These are phyloP conservation scores for Calycopis cecrops DNA, from an alignment of 1,140 invertebrate species.

Conservation along the genomic window DNA sequence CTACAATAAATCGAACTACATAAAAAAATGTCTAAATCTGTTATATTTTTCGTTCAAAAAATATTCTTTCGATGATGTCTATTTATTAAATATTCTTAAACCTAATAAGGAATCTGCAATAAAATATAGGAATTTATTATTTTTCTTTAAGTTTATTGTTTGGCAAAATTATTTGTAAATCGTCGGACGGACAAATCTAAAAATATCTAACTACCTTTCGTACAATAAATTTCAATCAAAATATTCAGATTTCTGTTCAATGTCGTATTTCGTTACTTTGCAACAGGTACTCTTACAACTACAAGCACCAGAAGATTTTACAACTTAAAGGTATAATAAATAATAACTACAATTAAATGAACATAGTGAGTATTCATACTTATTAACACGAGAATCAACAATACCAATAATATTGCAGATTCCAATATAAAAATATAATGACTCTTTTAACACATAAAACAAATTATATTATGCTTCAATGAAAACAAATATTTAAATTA, in stretches of 20 bases:
- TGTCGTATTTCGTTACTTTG: not conserved
- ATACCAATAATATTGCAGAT: conserved; percentile 66
- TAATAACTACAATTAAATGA: conserved; percentile 12
- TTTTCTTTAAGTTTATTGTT: not conserved
- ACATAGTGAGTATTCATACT: conserved; percentile 3
- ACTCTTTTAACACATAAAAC: conserved; percentile 59
- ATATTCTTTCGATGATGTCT: conserved; percentile 3
- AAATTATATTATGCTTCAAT: conserved; percentile 62
- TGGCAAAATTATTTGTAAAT: not conserved
- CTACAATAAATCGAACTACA: not conserved
- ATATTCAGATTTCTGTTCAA: not conserved
- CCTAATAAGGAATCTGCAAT: conserved; percentile 7
- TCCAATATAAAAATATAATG: conserved; percentile 60
- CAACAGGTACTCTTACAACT: conserved; percentile 54
- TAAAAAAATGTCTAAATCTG: conserved; percentile 1
- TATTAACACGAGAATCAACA: conserved; percentile 12
- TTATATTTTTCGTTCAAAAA: conserved; percentile 1
- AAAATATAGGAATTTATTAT: not conserved
- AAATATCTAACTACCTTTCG: not conserved
- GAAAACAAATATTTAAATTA: conserved; percentile 64
- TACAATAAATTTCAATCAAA: too few species aligned
- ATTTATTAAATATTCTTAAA: conserved; percentile 7
- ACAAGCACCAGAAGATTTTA: conserved; percentile 67
- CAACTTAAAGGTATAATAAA: conserved; percentile 27
- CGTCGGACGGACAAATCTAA: conserved; percentile 1